Conservation (phyloP, 2,113 vertebrate species). For the Oreamnos americanus region DNA sequence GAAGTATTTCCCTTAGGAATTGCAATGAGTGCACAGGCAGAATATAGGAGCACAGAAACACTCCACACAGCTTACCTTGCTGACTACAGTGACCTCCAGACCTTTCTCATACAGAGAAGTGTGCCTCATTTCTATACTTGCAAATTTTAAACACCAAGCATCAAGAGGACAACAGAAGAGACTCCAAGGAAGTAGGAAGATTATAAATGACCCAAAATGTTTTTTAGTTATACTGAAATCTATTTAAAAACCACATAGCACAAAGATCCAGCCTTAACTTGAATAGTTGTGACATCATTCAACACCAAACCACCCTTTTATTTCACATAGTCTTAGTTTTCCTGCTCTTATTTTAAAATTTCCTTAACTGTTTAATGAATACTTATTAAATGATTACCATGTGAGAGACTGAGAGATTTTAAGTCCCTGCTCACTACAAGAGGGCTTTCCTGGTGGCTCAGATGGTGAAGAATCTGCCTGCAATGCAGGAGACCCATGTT, state of each 20-base stretch:
- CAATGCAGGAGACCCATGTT: not conserved
- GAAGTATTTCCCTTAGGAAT: not conserved
- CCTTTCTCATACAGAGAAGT: not conserved
- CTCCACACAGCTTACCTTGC: not conserved
- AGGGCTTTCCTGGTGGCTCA: not conserved
- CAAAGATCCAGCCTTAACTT: constrained; percentile 6
- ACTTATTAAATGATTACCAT: not conserved
- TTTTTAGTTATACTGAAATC: constrained; percentile 2
- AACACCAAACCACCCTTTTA: not conserved
- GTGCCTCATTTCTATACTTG: not conserved
- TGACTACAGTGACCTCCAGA: not conserved
- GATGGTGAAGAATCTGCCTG: not conserved
- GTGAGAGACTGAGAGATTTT: not conserved
- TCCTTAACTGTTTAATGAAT: not conserved
- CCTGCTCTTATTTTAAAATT: not conserved
- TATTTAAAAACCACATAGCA: not conserved
- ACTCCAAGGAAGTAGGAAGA: not conserved
- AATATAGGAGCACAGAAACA: not conserved
- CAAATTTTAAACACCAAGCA: constrained; percentile 2
- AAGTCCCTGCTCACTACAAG: not conserved
- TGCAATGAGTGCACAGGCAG: not conserved
- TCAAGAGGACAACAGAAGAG: constrained; percentile 9
- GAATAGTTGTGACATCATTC: not conserved
- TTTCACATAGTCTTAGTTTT: not conserved
- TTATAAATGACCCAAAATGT: not conserved